A percentile compares a stretch with the other conserved stretches of the same genome.
phyloP scores from a whole-genome alignment of 2,888 invertebrate species.

The Parasteatoda lunata region DNA sequence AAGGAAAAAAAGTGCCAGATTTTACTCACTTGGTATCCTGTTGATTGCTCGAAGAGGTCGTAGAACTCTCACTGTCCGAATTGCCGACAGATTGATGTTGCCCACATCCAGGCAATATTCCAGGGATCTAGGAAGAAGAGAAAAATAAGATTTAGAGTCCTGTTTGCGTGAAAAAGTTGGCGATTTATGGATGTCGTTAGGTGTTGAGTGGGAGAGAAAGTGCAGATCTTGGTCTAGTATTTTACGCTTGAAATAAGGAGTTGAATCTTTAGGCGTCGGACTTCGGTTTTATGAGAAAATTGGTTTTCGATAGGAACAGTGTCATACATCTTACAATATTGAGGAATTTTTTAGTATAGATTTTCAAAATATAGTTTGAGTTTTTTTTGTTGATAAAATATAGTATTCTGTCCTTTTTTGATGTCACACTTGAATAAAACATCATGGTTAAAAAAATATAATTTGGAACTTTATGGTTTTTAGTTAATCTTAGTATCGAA shows the following conservation, averaged over 20 bases:
- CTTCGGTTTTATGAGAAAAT: not conserved
- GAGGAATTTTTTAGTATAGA: too few species aligned
- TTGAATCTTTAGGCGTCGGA: not conserved
- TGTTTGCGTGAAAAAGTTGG: not conserved
- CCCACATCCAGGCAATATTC: slow-evolving; percentile 96
- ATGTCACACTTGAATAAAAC: too few species aligned
- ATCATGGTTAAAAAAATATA: too few species aligned
- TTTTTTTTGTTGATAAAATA: too few species aligned
- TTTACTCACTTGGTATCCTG: slow-evolving; percentile 96
- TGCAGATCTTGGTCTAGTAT: not conserved
- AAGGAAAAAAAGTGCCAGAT: not conserved
- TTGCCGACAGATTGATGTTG: slow-evolving; percentile 98
- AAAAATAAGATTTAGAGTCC: not conserved
- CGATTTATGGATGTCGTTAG: not conserved
- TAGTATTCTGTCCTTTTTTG: too few species aligned
- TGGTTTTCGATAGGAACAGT: too few species aligned
- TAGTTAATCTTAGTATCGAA: too few species aligned
- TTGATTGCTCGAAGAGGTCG: slow-evolving; percentile 98
- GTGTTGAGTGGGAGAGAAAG: not conserved
- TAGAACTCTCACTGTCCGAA: slow-evolving; percentile 96
- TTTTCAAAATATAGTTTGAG: too few species aligned
- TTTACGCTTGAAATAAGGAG: not conserved
- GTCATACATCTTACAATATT: too few species aligned
- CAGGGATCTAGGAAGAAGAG: slow-evolving; percentile 79
- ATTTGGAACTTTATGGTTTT: too few species aligned